Evolutionary conservation across 2,888 invertebrate species (phyloP), one percentile per base, ranked within the genome.

Genomic region (Lithophane socia): DNA sequence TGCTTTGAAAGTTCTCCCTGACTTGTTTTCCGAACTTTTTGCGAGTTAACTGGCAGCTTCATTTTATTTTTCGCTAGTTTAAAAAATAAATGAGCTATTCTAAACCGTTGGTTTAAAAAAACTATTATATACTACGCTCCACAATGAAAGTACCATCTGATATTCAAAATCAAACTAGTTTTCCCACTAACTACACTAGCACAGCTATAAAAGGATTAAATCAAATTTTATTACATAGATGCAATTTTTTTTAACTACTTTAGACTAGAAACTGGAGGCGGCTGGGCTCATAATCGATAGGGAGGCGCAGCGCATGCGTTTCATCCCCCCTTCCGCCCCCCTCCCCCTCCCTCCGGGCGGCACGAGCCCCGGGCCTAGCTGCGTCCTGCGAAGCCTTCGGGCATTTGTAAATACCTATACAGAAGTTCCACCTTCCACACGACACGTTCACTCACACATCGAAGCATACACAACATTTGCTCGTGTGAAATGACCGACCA

Each of bases 301-400:
- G 37, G 21, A 58, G 68, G 83, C 80, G 80, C 68, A 75, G 84
- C 89, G 89, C 89, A 89, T 89, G 89, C 88, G 88, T 79, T 79
- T 73, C 72, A 68, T 78, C 29, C 78, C 77, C n/a, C 66, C 71
- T 66, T 67, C 75, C 72, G 65, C 2, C n/a, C 16, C 52, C 1
- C 75, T 8, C 58, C 75, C 73, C 75, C 7, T 52, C 75, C 73
- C 56, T 9, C 16, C 18, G 58, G 29, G 72, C 24, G 67, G 58
- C 37, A 37, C 29, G 72, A 61, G 82, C 72, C 84, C 82, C 80
- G 79, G 83, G 88, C 86, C 84, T 86, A 79, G 83, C 82, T 81
- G 77, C 83, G 85, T 91, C 91, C 92, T 89, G 87, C 82, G 85
- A 86, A 89, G 88, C 89, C 91, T 91, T 74, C 75, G 66, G 81